These are phyloP conservation scores for Mesocentrotus franciscanus DNA, from an alignment of 53 echinoderm and acorn worm species.

Conservation along the genomic window DNA sequence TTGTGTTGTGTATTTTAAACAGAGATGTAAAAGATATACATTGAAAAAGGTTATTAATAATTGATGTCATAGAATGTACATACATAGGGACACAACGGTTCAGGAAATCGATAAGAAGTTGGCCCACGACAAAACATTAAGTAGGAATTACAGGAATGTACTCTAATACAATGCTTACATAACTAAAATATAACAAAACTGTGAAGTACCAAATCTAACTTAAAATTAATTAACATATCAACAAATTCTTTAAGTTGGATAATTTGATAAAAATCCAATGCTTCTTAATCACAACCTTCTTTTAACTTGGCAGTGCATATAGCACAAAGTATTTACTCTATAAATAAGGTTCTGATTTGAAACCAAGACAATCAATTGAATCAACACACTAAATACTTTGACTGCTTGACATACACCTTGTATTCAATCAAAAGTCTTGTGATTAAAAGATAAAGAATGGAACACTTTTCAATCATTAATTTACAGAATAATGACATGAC, in stretches of 20 bases:
- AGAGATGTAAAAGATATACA: conserved; percentile 18
- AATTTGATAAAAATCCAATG: background rate
- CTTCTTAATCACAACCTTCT: background rate
- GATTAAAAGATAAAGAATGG: no score
- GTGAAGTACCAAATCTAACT: background rate
- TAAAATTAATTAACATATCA: background rate
- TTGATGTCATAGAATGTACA: background rate
- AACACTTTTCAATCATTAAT: no score
- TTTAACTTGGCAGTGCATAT: background rate
- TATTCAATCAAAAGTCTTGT: no score
- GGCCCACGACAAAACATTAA: background rate
- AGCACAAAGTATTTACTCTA: background rate
- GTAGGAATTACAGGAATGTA: conserved; percentile 8
- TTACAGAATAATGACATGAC: no score
- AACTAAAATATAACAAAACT: background rate
- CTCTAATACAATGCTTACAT: background rate
- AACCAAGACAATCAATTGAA: no score
- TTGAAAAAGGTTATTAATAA: background rate
- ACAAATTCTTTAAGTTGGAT: background rate
- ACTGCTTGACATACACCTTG: no score
- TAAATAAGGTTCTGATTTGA: background rate
- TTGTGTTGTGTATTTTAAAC: background rate
- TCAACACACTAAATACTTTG: no score
- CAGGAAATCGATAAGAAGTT: background rate
- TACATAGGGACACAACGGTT: conserved; percentile 34